These are phyloP conservation scores for Mixornis gularis DNA, from an alignment of 2,113 vertebrate species.

Conservation along the genomic window DNA sequence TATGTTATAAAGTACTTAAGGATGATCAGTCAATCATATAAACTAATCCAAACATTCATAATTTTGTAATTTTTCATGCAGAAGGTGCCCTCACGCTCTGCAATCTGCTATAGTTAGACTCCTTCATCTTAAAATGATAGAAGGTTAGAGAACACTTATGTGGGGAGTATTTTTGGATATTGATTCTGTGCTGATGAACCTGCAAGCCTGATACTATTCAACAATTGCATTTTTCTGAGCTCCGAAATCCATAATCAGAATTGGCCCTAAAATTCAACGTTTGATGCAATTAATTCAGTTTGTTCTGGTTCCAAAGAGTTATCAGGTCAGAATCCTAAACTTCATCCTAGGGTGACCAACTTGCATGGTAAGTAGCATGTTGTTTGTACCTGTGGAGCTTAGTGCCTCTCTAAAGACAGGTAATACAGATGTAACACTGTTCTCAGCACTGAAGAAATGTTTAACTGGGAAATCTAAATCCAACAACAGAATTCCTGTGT, in stretches of 20 bases:
- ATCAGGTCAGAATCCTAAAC: background rate
- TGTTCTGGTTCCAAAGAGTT: background rate
- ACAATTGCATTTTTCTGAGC: background rate
- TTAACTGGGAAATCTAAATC: background rate
- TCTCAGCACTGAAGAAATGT: background rate
- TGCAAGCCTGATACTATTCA: background rate
- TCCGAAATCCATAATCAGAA: background rate
- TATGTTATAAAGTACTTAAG: slow-evolving; percentile 11
- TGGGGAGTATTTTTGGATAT: background rate
- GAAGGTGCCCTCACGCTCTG: background rate
- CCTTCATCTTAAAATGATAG: background rate
- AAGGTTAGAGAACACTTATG: background rate
- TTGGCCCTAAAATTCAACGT: background rate
- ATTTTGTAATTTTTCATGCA: slow-evolving; percentile 7
- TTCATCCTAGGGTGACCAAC: background rate
- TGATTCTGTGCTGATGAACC: background rate
- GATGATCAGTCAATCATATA: slow-evolving; percentile 24
- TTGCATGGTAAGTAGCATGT: background rate
- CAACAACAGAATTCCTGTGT: background rate
- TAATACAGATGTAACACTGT: background rate
- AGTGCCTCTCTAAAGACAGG: background rate
- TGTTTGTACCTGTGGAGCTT: background rate
- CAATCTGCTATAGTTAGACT: background rate
- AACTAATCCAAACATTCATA: slow-evolving; percentile 28
- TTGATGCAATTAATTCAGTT: background rate